Percentiles rank a stretch among this genome's conserved stretches.
These are phyloP conservation scores for Meloidogyne chitwoodi DNA, from an alignment of 1,140 invertebrate genomes.

Conservation along the genomic window DNA sequence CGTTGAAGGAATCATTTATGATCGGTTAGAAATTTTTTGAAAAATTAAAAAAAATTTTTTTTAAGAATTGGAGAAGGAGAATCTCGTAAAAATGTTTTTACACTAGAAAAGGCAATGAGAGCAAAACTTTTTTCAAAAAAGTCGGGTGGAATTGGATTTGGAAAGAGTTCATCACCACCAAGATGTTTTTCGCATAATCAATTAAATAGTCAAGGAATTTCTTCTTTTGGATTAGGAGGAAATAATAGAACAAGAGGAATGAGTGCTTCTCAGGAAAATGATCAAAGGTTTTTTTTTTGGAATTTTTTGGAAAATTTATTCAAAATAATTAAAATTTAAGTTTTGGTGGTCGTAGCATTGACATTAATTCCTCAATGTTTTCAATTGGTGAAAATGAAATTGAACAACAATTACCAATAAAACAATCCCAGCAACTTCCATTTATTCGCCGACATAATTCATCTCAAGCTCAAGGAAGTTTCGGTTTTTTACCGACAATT, in stretches of 20 bases:
- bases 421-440: not conserved
- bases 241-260: not conserved
- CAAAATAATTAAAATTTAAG: not conserved
- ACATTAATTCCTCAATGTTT: conserved; percentile 2
- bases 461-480: not conserved
- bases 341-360: not conserved
- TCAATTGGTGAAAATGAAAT: conserved; percentile 1
- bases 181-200: conserved; percentile 11
- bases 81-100: conserved; percentile 38
- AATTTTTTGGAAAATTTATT: not conserved
- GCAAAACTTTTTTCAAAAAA: conserved; percentile 22
- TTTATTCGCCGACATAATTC: conserved; percentile 20
- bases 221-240: not conserved
- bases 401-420: not conserved
- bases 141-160: not conserved
- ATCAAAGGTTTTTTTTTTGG: not conserved
- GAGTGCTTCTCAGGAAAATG: not conserved
- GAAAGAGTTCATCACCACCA: conserved; percentile 1
- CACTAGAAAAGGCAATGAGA: conserved; percentile 41
- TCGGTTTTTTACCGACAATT: not conserved
- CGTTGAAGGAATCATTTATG: conserved; percentile 59
- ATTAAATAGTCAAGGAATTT: not conserved
- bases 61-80: conserved; percentile 42
- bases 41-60: conserved; percentile 1
- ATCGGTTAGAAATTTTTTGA: conserved; percentile 21